Percentiles rank a stretch among this genome's conserved stretches.
Conservation (phyloP, 2,113 vertebrate genomes). For the Alces alces region DNA sequence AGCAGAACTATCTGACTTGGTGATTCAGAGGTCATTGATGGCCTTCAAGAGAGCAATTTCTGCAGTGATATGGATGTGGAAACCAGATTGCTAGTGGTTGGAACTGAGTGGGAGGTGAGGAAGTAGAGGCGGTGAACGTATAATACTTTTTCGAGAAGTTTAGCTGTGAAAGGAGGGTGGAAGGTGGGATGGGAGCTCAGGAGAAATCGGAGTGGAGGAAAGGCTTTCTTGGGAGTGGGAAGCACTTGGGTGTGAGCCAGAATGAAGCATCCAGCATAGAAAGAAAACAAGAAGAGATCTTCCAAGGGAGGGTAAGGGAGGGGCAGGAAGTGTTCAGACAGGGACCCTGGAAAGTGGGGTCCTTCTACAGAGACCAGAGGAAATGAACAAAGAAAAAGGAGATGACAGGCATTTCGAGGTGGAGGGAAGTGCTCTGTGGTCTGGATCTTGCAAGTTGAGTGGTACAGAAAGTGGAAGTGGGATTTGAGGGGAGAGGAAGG, state of each 20-base stretch:
- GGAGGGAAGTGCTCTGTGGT: not conserved
- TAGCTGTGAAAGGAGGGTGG: conserved; percentile 61
- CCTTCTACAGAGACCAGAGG: not conserved
- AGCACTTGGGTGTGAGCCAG: conserved; percentile 21
- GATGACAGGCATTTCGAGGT: not conserved
- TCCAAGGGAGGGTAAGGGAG: not conserved
- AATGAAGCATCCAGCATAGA: not conserved
- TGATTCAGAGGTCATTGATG: not conserved
- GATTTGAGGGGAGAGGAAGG: not conserved
- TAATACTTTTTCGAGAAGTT: conserved; percentile 62
- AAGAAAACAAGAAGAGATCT: not conserved
- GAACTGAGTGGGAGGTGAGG: conserved; percentile 67
- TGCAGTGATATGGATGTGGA: not conserved
- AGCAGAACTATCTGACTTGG: not conserved
- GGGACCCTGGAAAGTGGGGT: not conserved
- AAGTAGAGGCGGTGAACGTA: conserved; percentile 62
- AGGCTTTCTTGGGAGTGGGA: conserved; percentile 34
- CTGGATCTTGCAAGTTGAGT: not conserved
- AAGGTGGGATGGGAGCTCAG: conserved; percentile 53
- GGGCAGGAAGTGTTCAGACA: not conserved
- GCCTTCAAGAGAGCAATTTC: conserved; percentile 64
- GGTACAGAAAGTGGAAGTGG: not conserved
- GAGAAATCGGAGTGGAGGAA: conserved; percentile 46
- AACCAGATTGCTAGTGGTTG: conserved; percentile 64
- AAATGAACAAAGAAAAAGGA: not conserved